These are phyloP conservation scores for Tiliacea citrago DNA, from an alignment of 2,888 invertebrate species.

Conservation along the genomic window DNA sequence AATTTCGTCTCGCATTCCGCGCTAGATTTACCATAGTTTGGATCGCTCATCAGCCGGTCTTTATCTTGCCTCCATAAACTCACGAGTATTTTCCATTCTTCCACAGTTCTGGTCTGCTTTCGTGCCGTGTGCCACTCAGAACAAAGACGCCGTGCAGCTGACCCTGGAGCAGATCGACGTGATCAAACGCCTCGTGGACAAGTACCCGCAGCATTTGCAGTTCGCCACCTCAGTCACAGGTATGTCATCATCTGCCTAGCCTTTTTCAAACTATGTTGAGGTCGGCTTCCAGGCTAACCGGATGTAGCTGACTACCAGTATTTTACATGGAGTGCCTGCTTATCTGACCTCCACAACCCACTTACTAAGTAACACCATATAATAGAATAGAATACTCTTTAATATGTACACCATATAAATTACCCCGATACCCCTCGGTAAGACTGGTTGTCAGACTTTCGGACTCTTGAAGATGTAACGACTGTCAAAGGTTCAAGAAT, in stretches of 20 bases:
- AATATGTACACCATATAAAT: background rate
- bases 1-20: background rate
- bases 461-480: background rate
- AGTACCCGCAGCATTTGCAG: constrained; percentile 92
- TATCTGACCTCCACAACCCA: background rate
- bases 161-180: constrained; percentile 94
- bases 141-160: constrained; percentile 93
- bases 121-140: constrained; percentile 92
- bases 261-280: background rate
- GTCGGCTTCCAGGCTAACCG: background rate
- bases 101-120: constrained; percentile 94
- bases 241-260: constrained; percentile 67
- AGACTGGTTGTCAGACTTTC: background rate
- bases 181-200: constrained; percentile 93
- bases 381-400: too few species aligned
- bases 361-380: background rate
- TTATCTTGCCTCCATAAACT: background rate
- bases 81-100: constrained; percentile 3
- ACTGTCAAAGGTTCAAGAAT: background rate
- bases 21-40: background rate
- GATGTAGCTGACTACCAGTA: background rate
- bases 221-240: constrained; percentile 93
- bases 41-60: background rate
- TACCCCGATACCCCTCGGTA: background rate
- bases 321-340: background rate